These are phyloP conservation scores for Leucania comma DNA, from an alignment of 2,888 invertebrate genomes.

Conservation along the genomic window DNA sequence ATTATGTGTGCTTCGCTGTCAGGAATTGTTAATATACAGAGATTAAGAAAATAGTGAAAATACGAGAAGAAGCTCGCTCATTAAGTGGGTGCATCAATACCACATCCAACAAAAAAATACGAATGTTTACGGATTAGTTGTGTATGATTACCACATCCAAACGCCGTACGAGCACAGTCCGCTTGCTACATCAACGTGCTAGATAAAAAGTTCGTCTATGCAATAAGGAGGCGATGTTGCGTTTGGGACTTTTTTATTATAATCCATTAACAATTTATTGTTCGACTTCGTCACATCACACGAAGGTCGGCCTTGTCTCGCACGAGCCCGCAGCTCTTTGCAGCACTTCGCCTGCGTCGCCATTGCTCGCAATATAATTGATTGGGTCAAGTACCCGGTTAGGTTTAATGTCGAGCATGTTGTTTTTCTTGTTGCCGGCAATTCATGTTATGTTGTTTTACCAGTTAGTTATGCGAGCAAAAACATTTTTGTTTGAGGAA, in stretches of 20 bases:
- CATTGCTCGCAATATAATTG: constrained; percentile 26
- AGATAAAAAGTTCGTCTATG: constrained; percentile 54
- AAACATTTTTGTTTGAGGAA: constrained; percentile 24
- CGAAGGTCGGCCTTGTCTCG: constrained; percentile 60
- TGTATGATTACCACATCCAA: constrained; percentile 34
- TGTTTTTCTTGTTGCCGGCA: constrained; percentile 31
- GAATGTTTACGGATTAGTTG: too few species aligned
- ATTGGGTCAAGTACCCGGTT: constrained; percentile 24
- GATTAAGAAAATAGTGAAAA: not conserved
- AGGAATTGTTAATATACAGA: not conserved
- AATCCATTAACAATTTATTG: constrained; percentile 28
- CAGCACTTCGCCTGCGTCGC: constrained; percentile 7
- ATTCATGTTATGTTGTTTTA: constrained; percentile 8
- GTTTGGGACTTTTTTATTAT: constrained; percentile 53
- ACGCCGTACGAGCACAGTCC: constrained; percentile 18
- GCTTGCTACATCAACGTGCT: constrained; percentile 4
- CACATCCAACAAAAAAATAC: constrained; percentile 11
- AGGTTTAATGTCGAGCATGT: constrained; percentile 29
- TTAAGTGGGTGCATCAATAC: not conserved
- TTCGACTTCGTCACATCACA: constrained; percentile 8
- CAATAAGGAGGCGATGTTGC: constrained; percentile 62
- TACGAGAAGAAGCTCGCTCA: not conserved
- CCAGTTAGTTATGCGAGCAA: constrained; percentile 32
- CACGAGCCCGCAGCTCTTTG: constrained; percentile 16
- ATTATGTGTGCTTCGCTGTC: not conserved